Base-by-base conservation (phyloP, 2,888 invertebrate species). In the Tinea semifulvella region DNA sequence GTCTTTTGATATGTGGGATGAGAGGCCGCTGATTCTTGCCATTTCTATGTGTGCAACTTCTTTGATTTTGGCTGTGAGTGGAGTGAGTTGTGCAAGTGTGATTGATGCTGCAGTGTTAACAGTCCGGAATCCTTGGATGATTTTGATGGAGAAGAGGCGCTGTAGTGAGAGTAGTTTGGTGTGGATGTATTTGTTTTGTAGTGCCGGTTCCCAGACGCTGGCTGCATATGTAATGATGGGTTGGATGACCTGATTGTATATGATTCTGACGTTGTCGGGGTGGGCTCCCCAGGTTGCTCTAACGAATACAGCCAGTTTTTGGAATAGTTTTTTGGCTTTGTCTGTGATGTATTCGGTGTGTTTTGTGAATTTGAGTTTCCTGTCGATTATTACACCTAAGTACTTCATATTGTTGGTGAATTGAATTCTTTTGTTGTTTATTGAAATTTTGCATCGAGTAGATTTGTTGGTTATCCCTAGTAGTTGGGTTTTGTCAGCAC, bases 231-330 rank as follows among this genome's bases (percentile, higher is more conserved):
- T 7, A 7, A 25, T 25, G 6, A 25, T 25, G 25, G 25, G 25
- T 25, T 25, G 6, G 10, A 25, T 25, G 25, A 25, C 5, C 3
- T 27, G 35, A 2, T 3, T 11, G 14, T 50, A 50, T 2, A 50
- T 47, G 0, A 26, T 48, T 6, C 38, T 25, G 1, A 47, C 42
- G 17, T 51, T 51, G 28, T 50, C 48, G 0, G 48, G 44, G 7
- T 52, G 49, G 2, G 38, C 19, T 5, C 52, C 50, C 52, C 52
- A 52, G 4, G 52, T 52, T 2, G 50, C 47, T 22, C 47, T 38
- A 3, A 43, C 39, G 22, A 43, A 48, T 1, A 38, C 27, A 6
- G 8, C 39, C 0, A 52, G 31, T 47, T 47, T 50, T 1, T 48
- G 25, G 17, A 43, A 49, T 1, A 48, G 44, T 19, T 28, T 42